Conservation (phyloP, 30 jellyfish, hydroid and myxozoan species). For the Cassiopea xamachana region DNA sequence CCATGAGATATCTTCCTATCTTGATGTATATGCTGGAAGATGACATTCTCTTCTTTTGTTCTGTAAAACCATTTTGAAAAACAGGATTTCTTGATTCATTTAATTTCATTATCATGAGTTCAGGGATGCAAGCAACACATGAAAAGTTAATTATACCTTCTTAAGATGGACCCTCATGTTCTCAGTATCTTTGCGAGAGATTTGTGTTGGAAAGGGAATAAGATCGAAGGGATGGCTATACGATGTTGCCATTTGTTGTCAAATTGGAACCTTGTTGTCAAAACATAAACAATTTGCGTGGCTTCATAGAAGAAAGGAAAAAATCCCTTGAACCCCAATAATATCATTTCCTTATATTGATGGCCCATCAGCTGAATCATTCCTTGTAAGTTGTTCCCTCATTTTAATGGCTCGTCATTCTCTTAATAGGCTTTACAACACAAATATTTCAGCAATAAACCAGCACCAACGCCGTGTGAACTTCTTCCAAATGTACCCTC, state of each 20-base stretch:
- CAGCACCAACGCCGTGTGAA: conserved; percentile 95
- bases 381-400: neutral
- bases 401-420: neutral
- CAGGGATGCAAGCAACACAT: too few relatives aligned
- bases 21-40: neutral
- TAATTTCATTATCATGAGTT: neutral
- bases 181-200: too few relatives aligned
- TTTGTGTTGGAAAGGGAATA: too few relatives aligned
- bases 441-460: conserved; percentile 93
- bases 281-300: too few relatives aligned
- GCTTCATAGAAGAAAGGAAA: too few relatives aligned
- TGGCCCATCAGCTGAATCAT: neutral
- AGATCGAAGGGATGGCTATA: too few relatives aligned
- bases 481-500: conserved; percentile 81
- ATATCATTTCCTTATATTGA: too few relatives aligned
- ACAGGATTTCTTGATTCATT: neutral
- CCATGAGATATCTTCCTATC: neutral
- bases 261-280: too few relatives aligned
- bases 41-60: neutral
- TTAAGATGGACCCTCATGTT: too few relatives aligned
- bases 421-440: conserved; percentile 91
- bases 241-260: too few relatives aligned
- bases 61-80: neutral
- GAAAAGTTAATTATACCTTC: too few relatives aligned
- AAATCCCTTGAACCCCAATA: too few relatives aligned